Evolutionary conservation across 2,888 invertebrate species (phyloP).

Genomic region (Sceliomorpha sp.): DNA sequence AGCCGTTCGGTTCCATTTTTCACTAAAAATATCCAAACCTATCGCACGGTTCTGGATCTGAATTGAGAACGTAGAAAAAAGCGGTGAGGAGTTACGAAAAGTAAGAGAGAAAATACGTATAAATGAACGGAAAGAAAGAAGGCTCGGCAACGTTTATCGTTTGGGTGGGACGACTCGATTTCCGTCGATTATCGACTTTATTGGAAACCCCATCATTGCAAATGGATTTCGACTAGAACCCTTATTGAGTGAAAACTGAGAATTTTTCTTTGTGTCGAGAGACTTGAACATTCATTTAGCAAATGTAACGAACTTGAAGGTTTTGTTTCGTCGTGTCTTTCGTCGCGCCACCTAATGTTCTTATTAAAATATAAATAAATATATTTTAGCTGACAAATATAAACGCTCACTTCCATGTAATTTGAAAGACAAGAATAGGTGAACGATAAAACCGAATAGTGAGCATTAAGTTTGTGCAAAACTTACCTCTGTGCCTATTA

Average conservation of each 20-base stretch:
- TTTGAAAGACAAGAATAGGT: too few species aligned
- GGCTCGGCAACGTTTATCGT: constrained; percentile 60
- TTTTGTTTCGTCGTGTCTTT: too few species aligned
- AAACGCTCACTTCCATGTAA: too few species aligned
- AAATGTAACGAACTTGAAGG: constrained; percentile 25
- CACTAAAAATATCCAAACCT: constrained; percentile 70
- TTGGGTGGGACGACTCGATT: constrained; percentile 63
- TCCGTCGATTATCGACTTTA: constrained; percentile 70
- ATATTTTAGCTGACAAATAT: too few species aligned
- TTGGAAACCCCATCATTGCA: constrained; percentile 61
- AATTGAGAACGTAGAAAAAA: constrained; percentile 50
- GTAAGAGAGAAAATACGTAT: constrained; percentile 54
- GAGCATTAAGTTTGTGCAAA: too few species aligned
- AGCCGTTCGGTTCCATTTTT: constrained; percentile 67
- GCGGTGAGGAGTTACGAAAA: constrained; percentile 40
- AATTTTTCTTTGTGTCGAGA: constrained; percentile 35
- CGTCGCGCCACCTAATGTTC: too few species aligned
- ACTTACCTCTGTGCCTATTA: constrained; percentile 98
- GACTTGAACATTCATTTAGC: constrained; percentile 62
- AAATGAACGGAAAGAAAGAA: constrained; percentile 59
- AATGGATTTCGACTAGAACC: constrained; percentile 53
- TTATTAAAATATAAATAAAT: too few species aligned
- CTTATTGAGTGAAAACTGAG: constrained; percentile 40
- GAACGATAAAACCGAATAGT: too few species aligned
- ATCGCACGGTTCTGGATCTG: constrained; percentile 60